Evolutionary conservation across 2,888 invertebrate species (phyloP).

Genomic region (Syrphus vitripennis): DNA sequence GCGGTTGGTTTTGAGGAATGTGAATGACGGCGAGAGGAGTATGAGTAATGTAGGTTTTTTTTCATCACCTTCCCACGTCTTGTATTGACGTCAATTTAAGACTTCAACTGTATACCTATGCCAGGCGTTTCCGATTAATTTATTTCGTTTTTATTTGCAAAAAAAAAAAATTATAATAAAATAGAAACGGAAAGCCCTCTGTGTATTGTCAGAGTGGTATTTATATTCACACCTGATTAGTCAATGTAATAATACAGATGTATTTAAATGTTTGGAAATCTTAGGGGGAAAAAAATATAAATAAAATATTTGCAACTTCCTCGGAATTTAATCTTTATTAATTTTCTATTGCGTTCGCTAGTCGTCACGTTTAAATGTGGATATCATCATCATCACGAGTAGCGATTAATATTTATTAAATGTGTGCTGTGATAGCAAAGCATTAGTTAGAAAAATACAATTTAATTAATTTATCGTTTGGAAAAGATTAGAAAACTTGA

Average conservation of each 20-base stretch:
- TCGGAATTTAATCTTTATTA: neutral
- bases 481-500: no score
- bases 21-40: neutral
- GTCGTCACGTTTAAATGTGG: neutral
- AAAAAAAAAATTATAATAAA: no score
- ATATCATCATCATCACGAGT: neutral
- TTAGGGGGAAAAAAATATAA: neutral
- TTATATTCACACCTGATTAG: conserved; percentile 2
- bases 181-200: neutral
- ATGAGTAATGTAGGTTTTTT: neutral
- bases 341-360: neutral
- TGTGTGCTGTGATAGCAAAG: neutral
- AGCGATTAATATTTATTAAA: neutral
- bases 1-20: neutral
- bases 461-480: no score
- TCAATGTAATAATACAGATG: neutral
- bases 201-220: neutral
- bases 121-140: neutral
- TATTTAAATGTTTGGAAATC: neutral
- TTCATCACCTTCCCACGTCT: neutral
- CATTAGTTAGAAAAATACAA: neutral
- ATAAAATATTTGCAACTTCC: neutral
- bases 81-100: conserved; percentile 3
- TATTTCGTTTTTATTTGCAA: no score
- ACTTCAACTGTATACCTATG: neutral